A percentile compares a stretch with the other conserved stretches of the same genome.
Conservation (phyloP, 1,140 invertebrate species). For the Microplitis demolitor region DNA sequence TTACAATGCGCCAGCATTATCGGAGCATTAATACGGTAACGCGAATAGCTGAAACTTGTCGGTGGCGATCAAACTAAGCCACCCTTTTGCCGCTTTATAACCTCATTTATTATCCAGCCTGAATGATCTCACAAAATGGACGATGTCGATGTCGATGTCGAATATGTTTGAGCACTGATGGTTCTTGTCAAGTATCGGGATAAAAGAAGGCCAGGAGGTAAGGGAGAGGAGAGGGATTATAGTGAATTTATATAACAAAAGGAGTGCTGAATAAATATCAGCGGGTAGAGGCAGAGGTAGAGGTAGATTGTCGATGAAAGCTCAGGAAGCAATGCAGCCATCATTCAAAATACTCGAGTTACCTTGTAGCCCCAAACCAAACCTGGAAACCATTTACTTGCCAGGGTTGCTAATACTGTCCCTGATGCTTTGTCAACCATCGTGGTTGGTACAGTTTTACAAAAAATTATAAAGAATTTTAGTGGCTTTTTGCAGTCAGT, state of each 20-base stretch:
- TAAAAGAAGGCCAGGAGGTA: neutral
- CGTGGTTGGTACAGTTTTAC: too few relatives aligned
- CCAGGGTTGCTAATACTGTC: too few relatives aligned
- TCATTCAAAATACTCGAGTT: neutral
- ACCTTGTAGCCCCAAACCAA: too few relatives aligned
- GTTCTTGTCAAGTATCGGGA: neutral
- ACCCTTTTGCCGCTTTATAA: constrained; percentile 30
- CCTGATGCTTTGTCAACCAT: too few relatives aligned
- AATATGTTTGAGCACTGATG: neutral
- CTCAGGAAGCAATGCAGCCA: neutral
- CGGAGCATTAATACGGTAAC: constrained; percentile 19
- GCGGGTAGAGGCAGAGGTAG: neutral
- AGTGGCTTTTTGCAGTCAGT: too few relatives aligned
- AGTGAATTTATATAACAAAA: neutral
- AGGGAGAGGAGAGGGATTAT: neutral
- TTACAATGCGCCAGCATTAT: neutral
- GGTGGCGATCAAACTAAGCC: constrained; percentile 23
- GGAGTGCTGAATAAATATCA: neutral
- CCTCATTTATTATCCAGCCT: constrained; percentile 29
- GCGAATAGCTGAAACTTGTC: constrained; percentile 3
- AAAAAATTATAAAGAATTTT: too few relatives aligned
- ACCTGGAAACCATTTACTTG: too few relatives aligned
- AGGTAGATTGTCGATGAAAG: neutral
- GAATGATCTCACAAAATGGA: constrained; percentile 17
- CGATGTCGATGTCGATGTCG: neutral